Evolutionary conservation across 2,888 invertebrate genomes (phyloP).

Genomic region (Lottia gigantea): DNA sequence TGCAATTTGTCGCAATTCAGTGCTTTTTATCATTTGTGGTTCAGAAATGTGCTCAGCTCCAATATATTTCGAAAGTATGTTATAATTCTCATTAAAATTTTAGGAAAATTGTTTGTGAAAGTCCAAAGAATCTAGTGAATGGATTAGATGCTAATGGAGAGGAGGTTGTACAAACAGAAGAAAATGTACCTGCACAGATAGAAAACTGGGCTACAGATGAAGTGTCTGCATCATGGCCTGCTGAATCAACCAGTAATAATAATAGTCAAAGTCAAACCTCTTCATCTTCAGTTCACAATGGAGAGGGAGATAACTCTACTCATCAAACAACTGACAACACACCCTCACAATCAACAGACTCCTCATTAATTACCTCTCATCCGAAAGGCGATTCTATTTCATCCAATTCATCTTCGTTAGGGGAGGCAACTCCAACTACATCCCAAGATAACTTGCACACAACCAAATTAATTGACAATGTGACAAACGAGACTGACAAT

Average conservation of each 20-base stretch:
- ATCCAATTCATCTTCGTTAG: background rate
- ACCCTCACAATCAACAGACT: background rate
- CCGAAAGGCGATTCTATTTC: background rate
- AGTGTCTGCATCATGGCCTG: background rate
- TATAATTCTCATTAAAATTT: too few species aligned
- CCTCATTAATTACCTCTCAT: background rate
- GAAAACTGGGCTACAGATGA: background rate
- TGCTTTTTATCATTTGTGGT: too few species aligned
- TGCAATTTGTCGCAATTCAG: too few species aligned
- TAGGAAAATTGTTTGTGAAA: constrained; percentile 59
- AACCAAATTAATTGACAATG: background rate
- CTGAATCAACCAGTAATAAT: background rate
- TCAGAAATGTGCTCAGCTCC: too few species aligned
- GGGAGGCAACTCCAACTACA: background rate
- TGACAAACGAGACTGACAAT: background rate
- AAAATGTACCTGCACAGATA: background rate
- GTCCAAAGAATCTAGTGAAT: constrained; percentile 48
- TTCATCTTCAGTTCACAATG: background rate
- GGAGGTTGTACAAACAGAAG: background rate
- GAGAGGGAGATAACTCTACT: background rate
- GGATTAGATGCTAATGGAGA: constrained; percentile 53
- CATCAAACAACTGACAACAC: background rate
- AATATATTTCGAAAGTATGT: too few species aligned
- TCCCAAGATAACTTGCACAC: background rate
- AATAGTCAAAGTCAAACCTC: background rate